Conservation (phyloP, 2,797 vertebrate genomes). For the Melanotaenia boesemani region DNA sequence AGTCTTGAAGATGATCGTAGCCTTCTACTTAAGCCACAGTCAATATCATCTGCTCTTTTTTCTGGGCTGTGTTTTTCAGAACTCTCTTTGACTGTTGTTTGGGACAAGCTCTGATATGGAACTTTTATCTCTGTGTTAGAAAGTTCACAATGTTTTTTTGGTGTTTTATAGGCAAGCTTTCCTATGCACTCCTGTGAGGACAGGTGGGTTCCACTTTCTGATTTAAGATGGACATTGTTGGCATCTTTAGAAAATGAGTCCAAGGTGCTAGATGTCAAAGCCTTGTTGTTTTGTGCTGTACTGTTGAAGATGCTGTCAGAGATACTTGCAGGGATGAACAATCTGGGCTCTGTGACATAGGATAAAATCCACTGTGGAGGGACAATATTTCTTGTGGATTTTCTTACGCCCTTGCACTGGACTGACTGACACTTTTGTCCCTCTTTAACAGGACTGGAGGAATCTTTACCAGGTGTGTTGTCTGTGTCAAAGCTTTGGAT, state of each 20-base stretch:
- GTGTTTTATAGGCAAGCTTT: slow-evolving; percentile 30
- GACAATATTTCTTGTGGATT: slow-evolving; percentile 88
- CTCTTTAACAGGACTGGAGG: slow-evolving; percentile 4
- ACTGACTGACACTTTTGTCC: slow-evolving; percentile 52
- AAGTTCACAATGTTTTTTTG: slow-evolving; percentile 27
- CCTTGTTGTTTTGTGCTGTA: slow-evolving; percentile 75
- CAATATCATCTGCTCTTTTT: slow-evolving; percentile 35
- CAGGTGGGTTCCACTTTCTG: slow-evolving; percentile 24
- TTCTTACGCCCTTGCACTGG: slow-evolving; percentile 73
- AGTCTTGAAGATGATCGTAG: slow-evolving; percentile 60
- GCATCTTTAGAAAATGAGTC: slow-evolving; percentile 24
- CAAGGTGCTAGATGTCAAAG: slow-evolving; percentile 24
- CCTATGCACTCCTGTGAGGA: slow-evolving; percentile 34
- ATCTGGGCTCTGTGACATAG: slow-evolving; percentile 89
- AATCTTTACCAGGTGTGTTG: slow-evolving; percentile 23
- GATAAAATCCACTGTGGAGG: slow-evolving; percentile 90
- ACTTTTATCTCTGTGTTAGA: slow-evolving; percentile 26
- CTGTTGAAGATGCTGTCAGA: slow-evolving; percentile 80
- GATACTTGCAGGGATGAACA: slow-evolving; percentile 82
- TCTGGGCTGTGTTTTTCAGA: slow-evolving; percentile 33
- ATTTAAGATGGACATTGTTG: slow-evolving; percentile 39
- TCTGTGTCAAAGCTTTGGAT: slow-evolving; percentile 23
- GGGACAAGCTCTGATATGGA: slow-evolving; percentile 20
- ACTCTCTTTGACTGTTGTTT: slow-evolving; percentile 40
- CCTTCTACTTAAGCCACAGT: slow-evolving; percentile 35